phyloP scores from a whole-genome alignment of 2,113 vertebrate genomes.

The Coreoperca whiteheadi region DNA sequence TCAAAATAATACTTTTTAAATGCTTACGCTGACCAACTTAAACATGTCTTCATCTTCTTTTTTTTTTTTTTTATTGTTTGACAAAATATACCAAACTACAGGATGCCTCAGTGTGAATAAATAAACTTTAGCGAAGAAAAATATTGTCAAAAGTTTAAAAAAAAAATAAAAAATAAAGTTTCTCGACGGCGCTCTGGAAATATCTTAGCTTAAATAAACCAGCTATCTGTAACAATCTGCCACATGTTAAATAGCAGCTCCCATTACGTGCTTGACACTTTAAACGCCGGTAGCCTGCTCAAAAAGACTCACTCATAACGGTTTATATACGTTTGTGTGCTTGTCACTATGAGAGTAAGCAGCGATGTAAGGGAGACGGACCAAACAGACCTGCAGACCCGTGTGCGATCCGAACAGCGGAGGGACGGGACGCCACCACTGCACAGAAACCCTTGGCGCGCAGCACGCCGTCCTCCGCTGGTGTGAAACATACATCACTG shows the following conservation, averaged over 20 bases:
- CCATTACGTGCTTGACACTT: not conserved
- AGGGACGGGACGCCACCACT: not conserved
- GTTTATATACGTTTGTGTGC: not conserved
- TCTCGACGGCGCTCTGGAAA: not conserved
- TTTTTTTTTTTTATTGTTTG: not conserved
- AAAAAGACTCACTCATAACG: not conserved
- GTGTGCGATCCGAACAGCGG: slow-evolving; percentile 12
- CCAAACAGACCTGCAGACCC: not conserved
- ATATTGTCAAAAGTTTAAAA: not conserved
- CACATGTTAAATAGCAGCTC: not conserved
- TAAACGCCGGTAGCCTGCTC: not conserved
- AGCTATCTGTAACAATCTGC: not conserved
- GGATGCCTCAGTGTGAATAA: not conserved
- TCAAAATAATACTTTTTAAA: not conserved
- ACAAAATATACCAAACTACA: not conserved
- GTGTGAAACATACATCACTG: slow-evolving; percentile 1
- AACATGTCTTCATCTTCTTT: not conserved
- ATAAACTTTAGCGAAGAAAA: not conserved
- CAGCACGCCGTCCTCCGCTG: too few relatives aligned
- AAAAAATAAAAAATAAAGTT: too few relatives aligned
- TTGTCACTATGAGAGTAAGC: too few relatives aligned
- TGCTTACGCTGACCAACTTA: not conserved
- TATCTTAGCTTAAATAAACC: not conserved
- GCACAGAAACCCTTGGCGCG: too few relatives aligned
- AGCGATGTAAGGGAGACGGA: not conserved